These are phyloP conservation scores for Hemibagrus wyckioides DNA, from an alignment of 2,113 vertebrate genomes.

Conservation along the genomic window DNA sequence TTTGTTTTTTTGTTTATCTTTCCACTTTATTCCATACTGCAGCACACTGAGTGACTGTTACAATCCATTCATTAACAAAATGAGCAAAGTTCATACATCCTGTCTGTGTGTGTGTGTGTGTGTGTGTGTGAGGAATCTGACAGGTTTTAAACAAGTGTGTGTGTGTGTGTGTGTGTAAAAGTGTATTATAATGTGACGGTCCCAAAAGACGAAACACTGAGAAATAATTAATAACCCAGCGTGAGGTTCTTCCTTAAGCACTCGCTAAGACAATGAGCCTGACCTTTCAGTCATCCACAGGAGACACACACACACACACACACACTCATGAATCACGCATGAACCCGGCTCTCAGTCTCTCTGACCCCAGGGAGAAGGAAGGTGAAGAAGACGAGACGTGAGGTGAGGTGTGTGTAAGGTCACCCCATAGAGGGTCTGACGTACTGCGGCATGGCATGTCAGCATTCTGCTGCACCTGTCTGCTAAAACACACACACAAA, in stretches of 20 bases:
- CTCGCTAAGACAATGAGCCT: slow-evolving; percentile 36
- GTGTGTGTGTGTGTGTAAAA: not conserved
- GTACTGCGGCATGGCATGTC: not conserved
- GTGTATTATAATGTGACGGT: not conserved
- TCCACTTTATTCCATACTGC: not conserved
- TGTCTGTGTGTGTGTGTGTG: not conserved
- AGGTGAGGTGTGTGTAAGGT: slow-evolving; percentile 58
- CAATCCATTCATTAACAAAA: no score
- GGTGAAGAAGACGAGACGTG: slow-evolving; percentile 20
- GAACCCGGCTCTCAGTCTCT: not conserved
- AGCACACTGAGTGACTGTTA: no score
- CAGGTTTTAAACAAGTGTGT: not conserved
- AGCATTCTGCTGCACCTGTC: slow-evolving; percentile 27
- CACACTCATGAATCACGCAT: slow-evolving; percentile 37
- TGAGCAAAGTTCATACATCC: no score
- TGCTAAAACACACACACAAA: slow-evolving; percentile 55
- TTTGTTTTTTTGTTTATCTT: no score
- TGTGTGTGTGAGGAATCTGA: not conserved
- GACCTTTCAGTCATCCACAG: slow-evolving; percentile 40
- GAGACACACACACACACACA: slow-evolving; percentile 30
- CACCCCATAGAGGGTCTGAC: slow-evolving; percentile 46
- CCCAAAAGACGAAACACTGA: slow-evolving; percentile 20
- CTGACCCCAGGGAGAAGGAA: slow-evolving; percentile 17
- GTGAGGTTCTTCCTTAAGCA: slow-evolving; percentile 24
- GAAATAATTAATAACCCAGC: slow-evolving; percentile 30